Evolutionary conservation across 1,140 invertebrate species (phyloP).

Genomic region (Zaprionus lachaisei): DNA sequence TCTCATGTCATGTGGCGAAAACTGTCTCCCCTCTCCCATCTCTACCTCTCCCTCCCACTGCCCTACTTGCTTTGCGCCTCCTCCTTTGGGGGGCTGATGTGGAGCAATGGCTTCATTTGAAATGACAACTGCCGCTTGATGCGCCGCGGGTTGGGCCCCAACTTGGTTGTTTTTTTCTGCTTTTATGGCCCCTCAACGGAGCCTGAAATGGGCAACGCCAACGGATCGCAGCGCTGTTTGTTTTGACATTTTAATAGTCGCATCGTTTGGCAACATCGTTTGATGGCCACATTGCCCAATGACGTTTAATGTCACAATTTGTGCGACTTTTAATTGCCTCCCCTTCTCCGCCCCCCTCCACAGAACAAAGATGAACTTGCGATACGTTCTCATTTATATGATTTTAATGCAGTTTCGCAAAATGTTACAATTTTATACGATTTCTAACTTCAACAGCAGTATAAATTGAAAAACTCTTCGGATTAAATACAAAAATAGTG

Average conservation of each 20-base stretch:
- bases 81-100: constrained; percentile 42
- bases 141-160: constrained; percentile 62
- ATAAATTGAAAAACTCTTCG: not conserved
- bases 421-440: too few species aligned
- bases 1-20: constrained; percentile 56
- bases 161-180: constrained; percentile 43
- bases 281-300: constrained; percentile 53
- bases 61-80: not conserved
- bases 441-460: not conserved
- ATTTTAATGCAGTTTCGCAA: too few species aligned
- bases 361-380: not conserved
- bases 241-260: constrained; percentile 79
- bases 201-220: constrained; percentile 62
- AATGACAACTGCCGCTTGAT: constrained; percentile 74
- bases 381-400: too few species aligned
- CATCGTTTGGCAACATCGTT: constrained; percentile 43
- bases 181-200: constrained; percentile 58
- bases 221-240: constrained; percentile 49
- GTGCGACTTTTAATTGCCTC: constrained; percentile 42
- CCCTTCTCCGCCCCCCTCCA: too few species aligned
- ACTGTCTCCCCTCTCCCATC: constrained; percentile 18
- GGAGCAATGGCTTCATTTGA: constrained; percentile 78
- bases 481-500: not conserved
- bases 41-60: not conserved
- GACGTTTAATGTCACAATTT: constrained; percentile 77